Percentiles rank a stretch among this genome's conserved stretches.
Evolutionary conservation across 2,113 vertebrate genomes (phyloP).

Genomic region (Orycteropus afer): DNA sequence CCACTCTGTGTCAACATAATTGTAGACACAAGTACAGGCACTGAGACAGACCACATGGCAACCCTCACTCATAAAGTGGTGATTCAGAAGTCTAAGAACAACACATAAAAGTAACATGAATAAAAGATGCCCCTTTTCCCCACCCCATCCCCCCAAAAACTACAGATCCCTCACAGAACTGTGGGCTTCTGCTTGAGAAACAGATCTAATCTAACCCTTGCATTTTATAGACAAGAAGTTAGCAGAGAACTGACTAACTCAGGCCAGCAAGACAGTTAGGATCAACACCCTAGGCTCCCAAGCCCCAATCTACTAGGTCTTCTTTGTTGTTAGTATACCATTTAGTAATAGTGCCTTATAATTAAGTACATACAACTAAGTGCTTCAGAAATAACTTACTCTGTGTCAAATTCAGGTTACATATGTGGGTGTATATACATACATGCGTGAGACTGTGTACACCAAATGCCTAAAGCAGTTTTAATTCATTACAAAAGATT

Average conservation of each 20-base stretch:
- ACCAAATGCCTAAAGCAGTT: background rate
- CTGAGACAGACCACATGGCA: background rate
- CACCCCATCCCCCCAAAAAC: background rate
- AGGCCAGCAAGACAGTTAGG: background rate
- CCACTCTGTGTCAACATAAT: background rate
- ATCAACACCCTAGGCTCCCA: too few species aligned
- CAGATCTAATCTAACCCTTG: too few species aligned
- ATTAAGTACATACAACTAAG: background rate
- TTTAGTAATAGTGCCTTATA: background rate
- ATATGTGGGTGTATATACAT: fast-evolving
- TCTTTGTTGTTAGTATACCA: background rate
- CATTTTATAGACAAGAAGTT: background rate
- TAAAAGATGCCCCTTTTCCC: too few species aligned
- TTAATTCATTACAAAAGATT: background rate
- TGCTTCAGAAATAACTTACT: background rate
- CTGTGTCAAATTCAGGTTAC: background rate
- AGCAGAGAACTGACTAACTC: background rate
- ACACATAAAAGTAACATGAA: background rate
- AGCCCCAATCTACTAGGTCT: fast-evolving
- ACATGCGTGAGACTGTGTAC: fast-evolving
- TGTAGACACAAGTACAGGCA: background rate
- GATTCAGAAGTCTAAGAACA: background rate
- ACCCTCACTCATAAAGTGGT: too few species aligned
- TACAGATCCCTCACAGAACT: too few species aligned
- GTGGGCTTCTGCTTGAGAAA: background rate